Percentiles rank a stretch among this genome's conserved stretches.
Evolutionary conservation across 2,113 vertebrate genomes (phyloP).

Genomic region (Indicator indicator): DNA sequence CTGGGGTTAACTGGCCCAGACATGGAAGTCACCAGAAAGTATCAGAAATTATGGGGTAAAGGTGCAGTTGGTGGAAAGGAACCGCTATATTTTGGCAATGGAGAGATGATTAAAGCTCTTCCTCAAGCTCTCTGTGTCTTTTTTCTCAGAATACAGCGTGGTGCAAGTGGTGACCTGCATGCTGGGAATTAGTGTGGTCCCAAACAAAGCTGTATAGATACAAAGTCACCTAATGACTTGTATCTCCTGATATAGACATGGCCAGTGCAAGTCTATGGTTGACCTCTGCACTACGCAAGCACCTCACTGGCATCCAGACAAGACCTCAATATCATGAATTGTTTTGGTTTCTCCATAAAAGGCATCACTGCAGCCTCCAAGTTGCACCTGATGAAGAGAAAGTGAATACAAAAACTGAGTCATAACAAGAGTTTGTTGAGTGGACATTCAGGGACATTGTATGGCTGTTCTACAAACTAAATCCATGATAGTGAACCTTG

Average conservation of each 20-base stretch:
- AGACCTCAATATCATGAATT: not conserved
- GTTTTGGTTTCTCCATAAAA: not conserved
- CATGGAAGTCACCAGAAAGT: not conserved
- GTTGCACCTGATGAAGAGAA: not conserved
- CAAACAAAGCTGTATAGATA: not conserved
- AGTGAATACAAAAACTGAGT: not conserved
- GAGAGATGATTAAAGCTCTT: not conserved
- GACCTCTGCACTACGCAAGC: not conserved
- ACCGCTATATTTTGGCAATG: not conserved
- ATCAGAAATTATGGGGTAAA: not conserved
- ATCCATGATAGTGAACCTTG: not conserved
- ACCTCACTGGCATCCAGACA: not conserved
- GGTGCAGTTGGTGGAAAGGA: not conserved
- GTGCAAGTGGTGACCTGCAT: not conserved
- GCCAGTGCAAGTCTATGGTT: not conserved
- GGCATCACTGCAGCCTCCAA: not conserved
- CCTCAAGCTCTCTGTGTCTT: not conserved
- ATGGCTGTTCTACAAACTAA: not conserved
- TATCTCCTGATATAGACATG: not conserved
- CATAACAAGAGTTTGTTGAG: not conserved
- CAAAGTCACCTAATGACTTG: not conserved
- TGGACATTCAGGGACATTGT: not conserved
- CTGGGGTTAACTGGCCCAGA: not conserved
- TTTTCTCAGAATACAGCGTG: not conserved
- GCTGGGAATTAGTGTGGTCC: not conserved